Evolutionary conservation across 2,888 invertebrate species (phyloP), one percentile per base, ranked within the genome.

Genomic region (Nysson spinosus): DNA sequence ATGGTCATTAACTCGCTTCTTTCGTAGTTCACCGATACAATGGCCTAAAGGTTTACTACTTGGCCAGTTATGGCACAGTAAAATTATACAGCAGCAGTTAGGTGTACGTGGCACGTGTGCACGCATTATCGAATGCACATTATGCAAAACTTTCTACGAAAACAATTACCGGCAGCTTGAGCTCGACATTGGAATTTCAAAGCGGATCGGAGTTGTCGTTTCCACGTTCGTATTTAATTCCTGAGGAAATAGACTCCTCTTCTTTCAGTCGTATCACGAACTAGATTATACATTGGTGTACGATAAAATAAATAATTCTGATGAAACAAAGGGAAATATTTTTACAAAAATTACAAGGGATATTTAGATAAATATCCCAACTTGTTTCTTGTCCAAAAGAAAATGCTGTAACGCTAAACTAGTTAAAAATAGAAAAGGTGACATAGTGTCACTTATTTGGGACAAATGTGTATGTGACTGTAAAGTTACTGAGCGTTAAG

Each of bases 71-170:
- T 56, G 52, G 35, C 43, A 51, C 66, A 42, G 57, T 72, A 75
- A 78, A 70, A 74, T 66, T 69, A 72, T 69, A 65, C 56, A 54
- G 57, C 58, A 43, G 43, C 46, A 50, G 49, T 44, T 63, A 39
- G 24, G 50, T 56, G 65, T 57, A 47, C 62, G 61, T 32, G 51
- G 54, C 57, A 55, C 77, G 67, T 75, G 66, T 62, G 67, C 51
- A 67, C 70, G 76, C 82, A 82, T 80, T 80, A 82, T 80, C 80
- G 80, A 76, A 77, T 77, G 75, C 56, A 70, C 73, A 72, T 82
- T 82, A 81, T 78, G 80, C 71, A 78, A 63, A n/a, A 73, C 55
- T 64, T 62, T 62, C 55, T 61, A 61, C 64, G 54, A 51, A 72
- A 61, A 67, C 63, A 64, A 55, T 56, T 61, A 65, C 65, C 49